Evolutionary conservation across 2,888 invertebrate species (phyloP).

Genomic region (Dorcus parallelipipedus): DNA sequence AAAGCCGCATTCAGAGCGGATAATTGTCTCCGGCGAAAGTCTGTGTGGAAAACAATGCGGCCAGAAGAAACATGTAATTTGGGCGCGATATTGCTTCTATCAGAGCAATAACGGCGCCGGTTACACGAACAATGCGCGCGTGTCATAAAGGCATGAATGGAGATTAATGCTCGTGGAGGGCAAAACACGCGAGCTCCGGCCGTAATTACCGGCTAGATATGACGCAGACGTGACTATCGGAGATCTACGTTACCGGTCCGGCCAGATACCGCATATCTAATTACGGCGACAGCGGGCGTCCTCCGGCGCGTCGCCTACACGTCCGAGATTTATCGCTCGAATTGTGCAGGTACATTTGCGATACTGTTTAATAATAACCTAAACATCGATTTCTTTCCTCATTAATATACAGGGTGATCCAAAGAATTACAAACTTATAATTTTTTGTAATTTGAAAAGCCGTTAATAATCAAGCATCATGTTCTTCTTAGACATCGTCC

Average conservation of each 20-base stretch:
- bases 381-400: too few relatives aligned
- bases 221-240: conserved; percentile 11
- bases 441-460: too few relatives aligned
- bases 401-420: too few relatives aligned
- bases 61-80: background rate
- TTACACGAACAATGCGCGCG: conserved; percentile 8
- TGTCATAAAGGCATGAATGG: conserved; percentile 13
- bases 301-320: conserved; percentile 3
- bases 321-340: conserved; percentile 9
- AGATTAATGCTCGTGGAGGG: conserved; percentile 16
- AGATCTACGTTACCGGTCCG: conserved; percentile 11
- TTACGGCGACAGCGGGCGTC: conserved; percentile 8
- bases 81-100: background rate
- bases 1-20: too few relatives aligned
- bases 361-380: background rate
- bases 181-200: conserved; percentile 16
- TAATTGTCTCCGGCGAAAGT: too few relatives aligned
- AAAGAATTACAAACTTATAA: too few relatives aligned
- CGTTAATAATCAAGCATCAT: too few relatives aligned
- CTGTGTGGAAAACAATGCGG: too few relatives aligned
- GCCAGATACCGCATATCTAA: conserved; percentile 11
- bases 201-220: conserved; percentile 19
- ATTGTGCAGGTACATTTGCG: background rate
- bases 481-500: too few relatives aligned
- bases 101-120: conserved; percentile 9